Conservation (phyloP, 2,888 invertebrate species). For the Plutella xylostella region DNA sequence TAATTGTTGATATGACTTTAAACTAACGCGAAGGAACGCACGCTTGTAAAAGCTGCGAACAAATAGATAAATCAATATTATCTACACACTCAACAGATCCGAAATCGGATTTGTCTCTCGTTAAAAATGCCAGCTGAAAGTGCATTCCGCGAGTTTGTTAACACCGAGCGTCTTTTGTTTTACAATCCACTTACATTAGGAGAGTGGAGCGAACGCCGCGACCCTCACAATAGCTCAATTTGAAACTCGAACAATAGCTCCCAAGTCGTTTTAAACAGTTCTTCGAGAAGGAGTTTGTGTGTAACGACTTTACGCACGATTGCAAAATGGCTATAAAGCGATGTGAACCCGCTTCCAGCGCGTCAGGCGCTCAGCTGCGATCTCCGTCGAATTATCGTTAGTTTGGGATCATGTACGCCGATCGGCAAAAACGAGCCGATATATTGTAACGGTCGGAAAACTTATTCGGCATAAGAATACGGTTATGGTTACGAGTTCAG, state of each 20-base stretch:
- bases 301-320: slow-evolving; percentile 48
- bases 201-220: not conserved
- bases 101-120: not conserved
- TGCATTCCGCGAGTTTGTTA: slow-evolving; percentile 9
- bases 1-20: too few species aligned
- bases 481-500: too few species aligned
- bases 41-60: too few species aligned
- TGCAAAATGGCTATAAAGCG: slow-evolving; percentile 32
- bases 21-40: too few species aligned
- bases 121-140: slow-evolving; percentile 1
- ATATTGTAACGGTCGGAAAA: too few species aligned
- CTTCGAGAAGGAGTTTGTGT: slow-evolving; percentile 27
- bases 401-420: slow-evolving; percentile 2
- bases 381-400: slow-evolving; percentile 9
- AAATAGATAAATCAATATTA: too few species aligned
- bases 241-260: slow-evolving; percentile 34
- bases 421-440: too few species aligned
- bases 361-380: too few species aligned
- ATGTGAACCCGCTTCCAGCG: slow-evolving; percentile 26
- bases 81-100: too few species aligned
- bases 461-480: too few species aligned
- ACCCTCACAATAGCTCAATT: slow-evolving; percentile 18
- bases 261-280: slow-evolving; percentile 45
- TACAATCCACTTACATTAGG: slow-evolving; percentile 46
- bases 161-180: slow-evolving; percentile 38